These are phyloP conservation scores for Enteromius thamalakanensis DNA, from an alignment of 2,797 vertebrate genomes.

Conservation along the genomic window DNA sequence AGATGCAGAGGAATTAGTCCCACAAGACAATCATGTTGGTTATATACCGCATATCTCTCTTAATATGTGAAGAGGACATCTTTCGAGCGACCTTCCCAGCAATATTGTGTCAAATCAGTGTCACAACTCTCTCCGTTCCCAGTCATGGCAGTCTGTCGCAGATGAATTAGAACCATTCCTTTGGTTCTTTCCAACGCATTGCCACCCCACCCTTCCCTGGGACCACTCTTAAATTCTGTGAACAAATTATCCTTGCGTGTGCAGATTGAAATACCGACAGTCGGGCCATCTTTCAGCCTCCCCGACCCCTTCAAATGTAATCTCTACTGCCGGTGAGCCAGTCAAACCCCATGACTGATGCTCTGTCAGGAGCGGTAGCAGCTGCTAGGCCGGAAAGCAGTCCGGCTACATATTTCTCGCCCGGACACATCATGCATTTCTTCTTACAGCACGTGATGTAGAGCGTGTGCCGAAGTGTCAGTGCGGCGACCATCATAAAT, in stretches of 20 bases:
- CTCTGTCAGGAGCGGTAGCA: conserved; percentile 24
- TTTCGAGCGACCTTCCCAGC: not conserved
- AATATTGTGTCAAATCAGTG: not conserved
- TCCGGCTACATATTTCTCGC: conserved; percentile 48
- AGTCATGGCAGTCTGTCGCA: conserved; percentile 7
- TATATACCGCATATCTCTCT: not conserved
- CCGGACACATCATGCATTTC: conserved; percentile 54
- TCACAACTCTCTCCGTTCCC: conserved; percentile 12
- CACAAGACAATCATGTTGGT: not conserved
- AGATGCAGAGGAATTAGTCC: not conserved
- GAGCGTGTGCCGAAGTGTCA: conserved; percentile 20
- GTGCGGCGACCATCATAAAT: conserved; percentile 35
- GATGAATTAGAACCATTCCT: conserved; percentile 19
- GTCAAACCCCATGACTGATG: conserved; percentile 48
- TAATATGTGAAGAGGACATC: not conserved
- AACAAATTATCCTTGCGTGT: conserved; percentile 46
- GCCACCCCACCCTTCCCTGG: conserved; percentile 15
- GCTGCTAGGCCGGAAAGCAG: conserved; percentile 35
- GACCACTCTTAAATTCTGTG: conserved; percentile 46
- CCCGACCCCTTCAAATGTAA: conserved; percentile 45
- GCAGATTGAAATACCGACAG: conserved; percentile 47
- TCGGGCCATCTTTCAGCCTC: conserved; percentile 43
- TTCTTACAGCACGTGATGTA: conserved; percentile 44
- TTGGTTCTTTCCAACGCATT: conserved; percentile 3
- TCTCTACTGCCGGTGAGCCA: conserved; percentile 35